Evolutionary conservation across 2,797 vertebrate genomes (phyloP).

Genomic region (Sphenopsis melanotis): DNA sequence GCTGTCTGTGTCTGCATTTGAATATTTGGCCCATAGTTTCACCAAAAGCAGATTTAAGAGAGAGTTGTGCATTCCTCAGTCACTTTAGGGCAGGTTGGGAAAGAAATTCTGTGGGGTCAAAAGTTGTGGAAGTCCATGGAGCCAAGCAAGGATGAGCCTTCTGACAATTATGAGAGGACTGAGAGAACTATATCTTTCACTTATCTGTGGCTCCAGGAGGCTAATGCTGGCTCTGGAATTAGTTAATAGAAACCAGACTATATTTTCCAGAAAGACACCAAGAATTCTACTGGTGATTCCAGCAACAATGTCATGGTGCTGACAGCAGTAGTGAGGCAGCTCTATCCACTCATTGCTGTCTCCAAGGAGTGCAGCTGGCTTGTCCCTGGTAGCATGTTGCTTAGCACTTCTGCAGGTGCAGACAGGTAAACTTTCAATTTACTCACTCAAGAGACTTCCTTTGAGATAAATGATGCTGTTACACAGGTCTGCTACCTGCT

Average conservation of each 20-base stretch:
- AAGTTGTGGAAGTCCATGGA: not conserved
- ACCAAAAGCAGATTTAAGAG: not conserved
- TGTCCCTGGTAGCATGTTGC: not conserved
- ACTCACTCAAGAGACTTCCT: not conserved
- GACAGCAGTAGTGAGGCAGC: not conserved
- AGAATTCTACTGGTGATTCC: not conserved
- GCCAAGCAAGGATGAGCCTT: not conserved
- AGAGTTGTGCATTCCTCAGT: not conserved
- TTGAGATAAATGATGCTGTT: not conserved
- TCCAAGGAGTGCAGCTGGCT: not conserved
- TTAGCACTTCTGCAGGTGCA: not conserved
- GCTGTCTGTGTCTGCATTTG: not conserved
- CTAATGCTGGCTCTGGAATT: not conserved
- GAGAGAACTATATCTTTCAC: not conserved
- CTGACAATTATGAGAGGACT: not conserved
- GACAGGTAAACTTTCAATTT: not conserved
- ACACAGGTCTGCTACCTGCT: not conserved
- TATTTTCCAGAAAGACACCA: not conserved
- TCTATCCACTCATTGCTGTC: not conserved
- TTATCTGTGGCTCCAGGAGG: not conserved
- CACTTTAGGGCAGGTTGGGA: not conserved
- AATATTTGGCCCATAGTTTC: not conserved
- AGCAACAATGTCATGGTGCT: not conserved
- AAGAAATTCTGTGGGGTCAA: not conserved
- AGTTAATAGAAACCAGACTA: not conserved